These are phyloP conservation scores for Philereme vetulata DNA, from an alignment of 2,888 invertebrate species.

Conservation along the genomic window DNA sequence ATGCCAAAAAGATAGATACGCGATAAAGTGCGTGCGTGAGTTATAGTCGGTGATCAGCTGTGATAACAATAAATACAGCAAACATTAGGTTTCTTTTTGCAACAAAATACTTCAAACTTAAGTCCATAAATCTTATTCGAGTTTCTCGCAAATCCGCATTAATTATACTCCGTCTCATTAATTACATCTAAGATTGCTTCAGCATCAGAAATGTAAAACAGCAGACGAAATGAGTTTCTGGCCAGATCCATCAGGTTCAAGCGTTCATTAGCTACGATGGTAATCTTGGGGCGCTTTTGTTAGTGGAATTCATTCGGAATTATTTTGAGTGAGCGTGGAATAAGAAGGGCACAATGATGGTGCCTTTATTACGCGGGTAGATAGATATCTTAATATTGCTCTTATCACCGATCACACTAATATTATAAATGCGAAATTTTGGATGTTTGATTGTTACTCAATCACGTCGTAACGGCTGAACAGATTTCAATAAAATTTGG, in stretches of 20 bases:
- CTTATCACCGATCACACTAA: too few species aligned
- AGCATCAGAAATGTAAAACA: constrained; percentile 75
- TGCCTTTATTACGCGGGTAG: not conserved
- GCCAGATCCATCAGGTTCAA: constrained; percentile 52
- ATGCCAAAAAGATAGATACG: too few species aligned
- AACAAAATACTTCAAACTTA: too few species aligned
- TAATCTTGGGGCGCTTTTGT: constrained; percentile 45
- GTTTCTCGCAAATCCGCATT: constrained; percentile 55
- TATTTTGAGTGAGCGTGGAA: constrained; percentile 4
- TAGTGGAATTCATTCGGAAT: constrained; percentile 37
- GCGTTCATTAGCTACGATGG: constrained; percentile 55
- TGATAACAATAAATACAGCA: too few species aligned
- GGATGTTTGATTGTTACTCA: too few species aligned
- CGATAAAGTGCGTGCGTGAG: too few species aligned
- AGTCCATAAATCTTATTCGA: constrained; percentile 5
- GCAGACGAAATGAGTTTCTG: constrained; percentile 67
- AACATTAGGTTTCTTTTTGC: too few species aligned
- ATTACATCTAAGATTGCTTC: constrained; percentile 61
- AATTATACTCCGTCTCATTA: constrained; percentile 65
- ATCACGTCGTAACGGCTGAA: too few species aligned
- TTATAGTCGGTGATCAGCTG: too few species aligned
- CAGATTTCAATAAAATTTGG: too few species aligned
- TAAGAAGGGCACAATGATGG: not conserved
- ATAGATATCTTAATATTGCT: too few species aligned
- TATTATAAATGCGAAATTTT: too few species aligned